A percentile compares a stretch with the other conserved stretches of the same genome.
Conservation (phyloP, 2,888 invertebrate genomes). For the Polydesmus complanatus region DNA sequence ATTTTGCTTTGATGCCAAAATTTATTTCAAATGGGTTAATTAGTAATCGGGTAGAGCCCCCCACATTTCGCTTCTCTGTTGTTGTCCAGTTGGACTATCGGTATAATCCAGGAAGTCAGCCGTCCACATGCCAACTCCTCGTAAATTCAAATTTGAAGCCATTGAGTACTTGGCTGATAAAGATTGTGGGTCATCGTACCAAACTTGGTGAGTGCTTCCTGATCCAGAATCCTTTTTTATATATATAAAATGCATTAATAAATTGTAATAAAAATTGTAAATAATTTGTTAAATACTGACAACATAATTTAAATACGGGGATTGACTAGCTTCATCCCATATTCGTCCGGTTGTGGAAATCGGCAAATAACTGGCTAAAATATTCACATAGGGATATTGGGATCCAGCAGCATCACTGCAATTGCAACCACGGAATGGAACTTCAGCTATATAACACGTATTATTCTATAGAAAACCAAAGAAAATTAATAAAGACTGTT, state of each 20-base stretch:
- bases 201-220: conserved; percentile 26
- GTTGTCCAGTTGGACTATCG: conserved; percentile 19
- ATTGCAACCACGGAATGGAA: conserved; percentile 31
- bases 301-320: conserved; percentile 30
- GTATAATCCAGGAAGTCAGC: conserved; percentile 29
- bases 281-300: conserved; percentile 20
- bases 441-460: conserved; percentile 27
- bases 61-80: conserved; percentile 20
- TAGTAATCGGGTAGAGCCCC: conserved; percentile 11
- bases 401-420: conserved; percentile 34
- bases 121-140: conserved; percentile 35
- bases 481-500: not conserved
- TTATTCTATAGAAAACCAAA: conserved; percentile 22
- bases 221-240: not conserved
- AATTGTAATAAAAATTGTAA: not conserved
- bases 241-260: not conserved
- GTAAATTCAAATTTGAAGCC: conserved; percentile 24
- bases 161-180: conserved; percentile 27
- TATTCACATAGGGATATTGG: conserved; percentile 20
- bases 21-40: too few relatives aligned
- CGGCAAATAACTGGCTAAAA: conserved; percentile 16
- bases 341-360: conserved; percentile 23
- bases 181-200: conserved; percentile 31
- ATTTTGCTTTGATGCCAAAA: too few relatives aligned
- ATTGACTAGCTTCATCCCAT: conserved; percentile 26